Conservation (phyloP, 1,140 invertebrate species). For the Drosophila sucinea region DNA sequence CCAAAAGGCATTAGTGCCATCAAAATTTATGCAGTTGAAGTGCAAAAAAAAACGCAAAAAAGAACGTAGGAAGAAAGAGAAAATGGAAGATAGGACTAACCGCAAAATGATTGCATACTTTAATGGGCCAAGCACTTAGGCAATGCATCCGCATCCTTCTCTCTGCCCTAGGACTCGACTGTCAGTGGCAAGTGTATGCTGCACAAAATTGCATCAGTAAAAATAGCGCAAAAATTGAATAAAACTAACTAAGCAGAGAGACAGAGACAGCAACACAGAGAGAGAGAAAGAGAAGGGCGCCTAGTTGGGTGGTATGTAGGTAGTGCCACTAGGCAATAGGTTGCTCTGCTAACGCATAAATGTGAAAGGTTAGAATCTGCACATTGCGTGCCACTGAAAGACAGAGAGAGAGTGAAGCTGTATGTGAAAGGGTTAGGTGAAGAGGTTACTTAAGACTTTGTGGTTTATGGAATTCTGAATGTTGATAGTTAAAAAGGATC, state of each 20-base stretch:
- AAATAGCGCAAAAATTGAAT: conserved; percentile 75
- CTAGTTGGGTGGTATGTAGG: too few species aligned
- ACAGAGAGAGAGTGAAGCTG: conserved; percentile 5
- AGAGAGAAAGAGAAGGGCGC: neutral
- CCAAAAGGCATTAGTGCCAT: conserved; percentile 23
- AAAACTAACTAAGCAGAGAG: conserved; percentile 60
- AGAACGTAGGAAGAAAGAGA: neutral
- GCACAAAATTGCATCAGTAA: conserved; percentile 66
- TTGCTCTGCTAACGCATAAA: conserved; percentile 54
- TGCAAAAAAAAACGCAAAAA: neutral
- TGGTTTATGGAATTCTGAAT: conserved; percentile 47
- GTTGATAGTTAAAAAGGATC: neutral
- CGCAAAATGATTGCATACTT: conserved; percentile 80
- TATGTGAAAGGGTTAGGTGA: conserved; percentile 47
- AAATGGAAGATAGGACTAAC: conserved; percentile 33
- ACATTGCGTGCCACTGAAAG: conserved; percentile 45
- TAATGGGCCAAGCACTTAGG: conserved; percentile 78
- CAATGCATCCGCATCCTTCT: neutral
- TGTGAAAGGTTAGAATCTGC: conserved; percentile 72
- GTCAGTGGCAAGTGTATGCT: neutral
- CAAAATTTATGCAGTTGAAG: conserved; percentile 48
- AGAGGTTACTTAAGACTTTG: conserved; percentile 48
- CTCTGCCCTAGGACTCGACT: neutral
- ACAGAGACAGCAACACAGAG: conserved; percentile 1
- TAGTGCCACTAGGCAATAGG: neutral